Evolutionary conservation across 2,888 invertebrate genomes (phyloP).

Genomic region (Harmothoe impar): DNA sequence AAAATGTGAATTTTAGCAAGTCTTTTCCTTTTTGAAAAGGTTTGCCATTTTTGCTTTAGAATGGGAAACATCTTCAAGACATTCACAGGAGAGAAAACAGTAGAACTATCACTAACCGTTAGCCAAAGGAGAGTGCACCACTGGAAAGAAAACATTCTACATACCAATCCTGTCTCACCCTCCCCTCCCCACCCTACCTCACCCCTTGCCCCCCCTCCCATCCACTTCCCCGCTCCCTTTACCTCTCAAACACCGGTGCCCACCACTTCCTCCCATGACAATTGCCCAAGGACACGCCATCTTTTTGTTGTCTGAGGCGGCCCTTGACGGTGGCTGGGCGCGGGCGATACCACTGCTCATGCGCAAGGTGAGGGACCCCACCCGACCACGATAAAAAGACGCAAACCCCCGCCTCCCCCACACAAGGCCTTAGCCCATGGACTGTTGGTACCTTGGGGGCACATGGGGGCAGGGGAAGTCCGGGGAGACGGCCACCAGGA

Average conservation of each 20-base stretch:
- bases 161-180: too few relatives aligned
- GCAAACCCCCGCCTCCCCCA: not conserved
- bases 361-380: constrained; percentile 29
- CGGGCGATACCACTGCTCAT: constrained; percentile 2
- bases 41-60: too few relatives aligned
- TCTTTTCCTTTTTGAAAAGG: too few relatives aligned
- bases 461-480: not conserved
- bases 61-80: too few relatives aligned
- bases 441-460: not conserved
- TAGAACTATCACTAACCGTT: too few relatives aligned
- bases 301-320: constrained; percentile 23
- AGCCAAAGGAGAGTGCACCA: too few relatives aligned
- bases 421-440: not conserved
- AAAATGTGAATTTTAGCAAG: too few relatives aligned
- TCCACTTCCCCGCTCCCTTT: too few relatives aligned
- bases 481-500: not conserved
- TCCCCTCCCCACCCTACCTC: not conserved
- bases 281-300: constrained; percentile 29
- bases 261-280: constrained; percentile 14
- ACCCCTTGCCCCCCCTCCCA: not conserved
- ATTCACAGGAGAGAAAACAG: too few relatives aligned
- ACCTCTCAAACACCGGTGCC: too few relatives aligned
- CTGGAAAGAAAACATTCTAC: too few relatives aligned
- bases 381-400: constrained; percentile 2
- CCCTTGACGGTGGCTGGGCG: not conserved